These are phyloP conservation scores for Ciconia stormi DNA, from an alignment of 2,113 vertebrate species.

Conservation along the genomic window DNA sequence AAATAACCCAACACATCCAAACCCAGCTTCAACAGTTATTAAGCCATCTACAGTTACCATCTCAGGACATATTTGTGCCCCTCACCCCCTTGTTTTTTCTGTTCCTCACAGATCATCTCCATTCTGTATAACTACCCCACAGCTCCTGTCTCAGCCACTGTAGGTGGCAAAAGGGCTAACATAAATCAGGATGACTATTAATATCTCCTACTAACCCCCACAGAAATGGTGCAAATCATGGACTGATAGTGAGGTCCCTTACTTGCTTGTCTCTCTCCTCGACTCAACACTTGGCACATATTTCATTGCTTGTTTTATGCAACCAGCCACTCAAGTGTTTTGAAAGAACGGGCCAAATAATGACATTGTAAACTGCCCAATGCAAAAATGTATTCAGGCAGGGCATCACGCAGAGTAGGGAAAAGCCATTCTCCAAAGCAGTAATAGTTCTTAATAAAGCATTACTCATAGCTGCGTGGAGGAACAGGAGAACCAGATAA, in stretches of 20 bases:
- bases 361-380: background rate
- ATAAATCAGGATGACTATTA: background rate
- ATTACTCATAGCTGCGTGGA: background rate
- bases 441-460: background rate
- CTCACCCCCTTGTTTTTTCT: background rate
- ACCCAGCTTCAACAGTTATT: background rate
- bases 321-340: background rate
- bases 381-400: background rate
- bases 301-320: background rate
- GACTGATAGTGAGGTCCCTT: background rate
- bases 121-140: background rate
- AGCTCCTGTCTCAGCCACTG: background rate
- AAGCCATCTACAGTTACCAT: background rate
- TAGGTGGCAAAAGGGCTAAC: background rate
- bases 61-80: background rate
- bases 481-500: background rate
- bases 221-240: background rate
- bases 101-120: background rate
- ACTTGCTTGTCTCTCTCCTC: background rate
- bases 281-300: too few relatives aligned
- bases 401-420: background rate
- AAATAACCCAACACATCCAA: background rate
- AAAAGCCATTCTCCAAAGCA: background rate
- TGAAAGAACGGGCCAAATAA: background rate
- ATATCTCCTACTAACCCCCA: background rate